A percentile compares a stretch with the other conserved stretches of the same genome.
These are phyloP conservation scores for Aplodontia rufa DNA, from an alignment of 2,113 vertebrate genomes.

Conservation along the genomic window DNA sequence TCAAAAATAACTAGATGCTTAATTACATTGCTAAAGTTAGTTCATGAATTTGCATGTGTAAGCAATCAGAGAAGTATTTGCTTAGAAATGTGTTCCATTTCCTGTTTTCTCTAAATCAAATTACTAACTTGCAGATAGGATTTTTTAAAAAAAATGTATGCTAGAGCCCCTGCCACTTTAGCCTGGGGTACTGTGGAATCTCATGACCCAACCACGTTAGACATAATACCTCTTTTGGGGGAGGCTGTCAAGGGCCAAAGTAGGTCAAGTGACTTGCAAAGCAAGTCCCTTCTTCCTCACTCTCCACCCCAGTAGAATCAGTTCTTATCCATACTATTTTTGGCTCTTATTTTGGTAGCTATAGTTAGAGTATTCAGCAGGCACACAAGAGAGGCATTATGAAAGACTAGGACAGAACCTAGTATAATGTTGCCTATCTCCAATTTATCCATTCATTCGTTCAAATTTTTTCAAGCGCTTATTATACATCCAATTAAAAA, in stretches of 20 bases:
- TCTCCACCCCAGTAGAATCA: neutral
- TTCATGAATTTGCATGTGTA: constrained; percentile 74
- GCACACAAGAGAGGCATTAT: neutral
- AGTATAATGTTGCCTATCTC: neutral
- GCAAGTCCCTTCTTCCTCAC: neutral
- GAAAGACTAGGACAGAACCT: neutral
- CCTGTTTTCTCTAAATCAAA: constrained; percentile 74
- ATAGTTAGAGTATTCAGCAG: neutral
- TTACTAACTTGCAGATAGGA: constrained; percentile 48
- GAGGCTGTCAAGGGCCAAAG: neutral
- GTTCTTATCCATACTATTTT: neutral
- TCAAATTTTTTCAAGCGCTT: neutral
- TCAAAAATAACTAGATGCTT: constrained; percentile 69
- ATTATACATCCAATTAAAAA: neutral
- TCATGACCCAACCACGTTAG: neutral
- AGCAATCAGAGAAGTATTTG: constrained; percentile 76
- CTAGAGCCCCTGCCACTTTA: neutral
- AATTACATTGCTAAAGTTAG: constrained; percentile 77
- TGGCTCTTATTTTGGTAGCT: neutral
- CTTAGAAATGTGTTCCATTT: constrained; percentile 78
- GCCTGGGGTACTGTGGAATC: neutral
- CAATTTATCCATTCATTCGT: neutral
- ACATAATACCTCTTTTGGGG: neutral
- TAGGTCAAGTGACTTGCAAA: neutral
- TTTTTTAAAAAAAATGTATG: neutral